phyloP scores from a whole-genome alignment of 2,113 vertebrate genomes.

The Zosterops hypoxanthus region DNA sequence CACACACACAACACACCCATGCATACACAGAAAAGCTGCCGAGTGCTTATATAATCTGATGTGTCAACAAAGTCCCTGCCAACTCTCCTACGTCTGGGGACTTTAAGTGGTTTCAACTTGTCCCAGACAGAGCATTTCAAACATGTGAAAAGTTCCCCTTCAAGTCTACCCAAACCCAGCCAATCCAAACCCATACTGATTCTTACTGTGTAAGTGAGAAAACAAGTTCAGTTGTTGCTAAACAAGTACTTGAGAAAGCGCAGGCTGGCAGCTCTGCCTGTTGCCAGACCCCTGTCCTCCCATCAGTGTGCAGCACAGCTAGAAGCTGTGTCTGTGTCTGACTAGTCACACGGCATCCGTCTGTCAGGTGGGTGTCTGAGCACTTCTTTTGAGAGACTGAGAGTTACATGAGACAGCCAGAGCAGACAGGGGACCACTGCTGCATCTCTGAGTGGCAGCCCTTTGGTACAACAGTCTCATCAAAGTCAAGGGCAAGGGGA shows the following conservation, averaged over 20 bases:
- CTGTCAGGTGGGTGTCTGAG: neutral
- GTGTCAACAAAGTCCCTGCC: slow-evolving; percentile 53
- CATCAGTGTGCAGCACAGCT: accelerated
- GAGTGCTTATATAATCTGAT: slow-evolving; percentile 31
- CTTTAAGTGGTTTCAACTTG: neutral
- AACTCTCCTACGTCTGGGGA: slow-evolving; percentile 31
- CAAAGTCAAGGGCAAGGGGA: neutral
- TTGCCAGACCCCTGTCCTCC: neutral
- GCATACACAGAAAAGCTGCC: neutral
- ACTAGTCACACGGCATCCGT: neutral
- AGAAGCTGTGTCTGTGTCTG: neutral
- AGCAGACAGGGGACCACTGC: neutral
- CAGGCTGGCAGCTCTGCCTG: neutral
- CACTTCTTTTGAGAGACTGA: neutral
- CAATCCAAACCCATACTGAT: neutral
- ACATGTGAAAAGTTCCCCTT: slow-evolving; percentile 13
- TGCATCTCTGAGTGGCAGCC: neutral
- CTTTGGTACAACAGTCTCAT: neutral
- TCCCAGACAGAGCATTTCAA: slow-evolving; percentile 6
- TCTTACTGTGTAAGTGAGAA: neutral
- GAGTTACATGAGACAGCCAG: neutral
- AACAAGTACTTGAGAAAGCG: neutral
- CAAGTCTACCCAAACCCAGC: neutral
- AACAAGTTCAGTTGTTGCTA: neutral
- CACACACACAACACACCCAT: slow-evolving; percentile 22